Conservation (phyloP, 2,888 invertebrate genomes). For the Alcis repandata region DNA sequence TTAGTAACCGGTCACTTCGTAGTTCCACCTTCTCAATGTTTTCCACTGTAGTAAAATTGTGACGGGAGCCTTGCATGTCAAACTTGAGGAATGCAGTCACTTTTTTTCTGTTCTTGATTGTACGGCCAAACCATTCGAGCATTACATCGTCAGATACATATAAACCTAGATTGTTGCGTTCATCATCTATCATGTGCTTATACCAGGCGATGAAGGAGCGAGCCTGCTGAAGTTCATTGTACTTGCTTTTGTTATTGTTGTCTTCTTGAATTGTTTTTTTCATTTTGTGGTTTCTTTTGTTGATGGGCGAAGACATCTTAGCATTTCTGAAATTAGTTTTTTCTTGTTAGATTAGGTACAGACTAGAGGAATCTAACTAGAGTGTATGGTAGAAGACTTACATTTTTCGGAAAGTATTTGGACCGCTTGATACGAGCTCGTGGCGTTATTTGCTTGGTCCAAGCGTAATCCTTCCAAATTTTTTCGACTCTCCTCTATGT, state of each 20-base stretch:
- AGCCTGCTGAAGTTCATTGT: constrained; percentile 67
- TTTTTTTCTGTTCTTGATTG: constrained; percentile 86
- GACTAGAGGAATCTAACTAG: not conserved
- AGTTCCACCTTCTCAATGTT: constrained; percentile 71
- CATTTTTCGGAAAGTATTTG: constrained; percentile 73
- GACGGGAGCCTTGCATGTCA: constrained; percentile 83
- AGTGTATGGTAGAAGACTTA: constrained; percentile 49
- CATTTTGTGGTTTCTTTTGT: constrained; percentile 56
- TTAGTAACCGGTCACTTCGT: constrained; percentile 62
- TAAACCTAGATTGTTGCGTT: constrained; percentile 77
- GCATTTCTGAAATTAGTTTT: constrained; percentile 51
- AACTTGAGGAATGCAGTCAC: constrained; percentile 85
- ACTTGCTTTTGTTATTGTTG: constrained; percentile 63
- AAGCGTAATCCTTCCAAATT: constrained; percentile 67
- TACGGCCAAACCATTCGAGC: constrained; percentile 89
- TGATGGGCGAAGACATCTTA: constrained; percentile 68
- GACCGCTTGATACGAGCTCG: constrained; percentile 73
- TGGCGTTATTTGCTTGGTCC: constrained; percentile 70
- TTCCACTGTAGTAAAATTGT: constrained; percentile 80
- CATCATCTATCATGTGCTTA: constrained; percentile 81
- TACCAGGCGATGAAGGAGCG: constrained; percentile 80
- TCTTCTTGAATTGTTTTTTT: constrained; percentile 51
- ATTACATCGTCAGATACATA: constrained; percentile 83
- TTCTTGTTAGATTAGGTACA: not conserved
- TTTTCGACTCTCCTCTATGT: constrained; percentile 76